These are phyloP conservation scores for Thripadectes ignobilis DNA, from an alignment of 2,797 vertebrate species.

Conservation along the genomic window DNA sequence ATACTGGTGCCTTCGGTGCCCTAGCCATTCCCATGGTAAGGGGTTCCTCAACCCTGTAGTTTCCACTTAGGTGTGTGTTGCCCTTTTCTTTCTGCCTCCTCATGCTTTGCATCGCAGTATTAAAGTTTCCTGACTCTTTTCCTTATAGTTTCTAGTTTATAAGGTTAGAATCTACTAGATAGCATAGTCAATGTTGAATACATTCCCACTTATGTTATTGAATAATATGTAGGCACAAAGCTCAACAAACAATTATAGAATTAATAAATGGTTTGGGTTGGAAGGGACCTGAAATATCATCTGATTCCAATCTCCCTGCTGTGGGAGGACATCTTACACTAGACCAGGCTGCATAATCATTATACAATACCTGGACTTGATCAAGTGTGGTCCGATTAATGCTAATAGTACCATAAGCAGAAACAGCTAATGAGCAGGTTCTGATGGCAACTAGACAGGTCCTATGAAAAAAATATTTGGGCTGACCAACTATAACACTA, in stretches of 20 bases:
- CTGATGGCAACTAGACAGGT: background rate
- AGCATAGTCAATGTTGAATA: accelerated
- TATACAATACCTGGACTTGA: background rate
- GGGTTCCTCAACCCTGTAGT: accelerated
- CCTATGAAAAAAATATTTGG: background rate
- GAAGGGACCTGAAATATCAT: background rate
- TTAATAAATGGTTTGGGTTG: background rate
- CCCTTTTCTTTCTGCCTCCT: background rate
- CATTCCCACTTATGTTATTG: background rate
- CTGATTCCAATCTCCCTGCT: background rate
- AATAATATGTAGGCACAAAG: background rate
- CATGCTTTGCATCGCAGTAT: background rate
- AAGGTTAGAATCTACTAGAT: background rate
- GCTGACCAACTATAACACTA: background rate
- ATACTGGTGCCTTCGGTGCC: too few relatives aligned
- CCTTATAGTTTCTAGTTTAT: background rate
- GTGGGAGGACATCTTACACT: too few relatives aligned
- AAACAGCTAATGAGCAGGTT: background rate
- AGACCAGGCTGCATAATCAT: background rate
- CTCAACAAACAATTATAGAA: background rate
- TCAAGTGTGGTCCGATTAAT: background rate
- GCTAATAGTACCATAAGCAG: background rate
- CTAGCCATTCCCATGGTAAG: background rate
- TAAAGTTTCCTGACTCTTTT: background rate
- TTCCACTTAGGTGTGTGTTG: background rate